Base-by-base conservation (phyloP, 2,888 invertebrate species). In the Linnaemya tessellans region DNA sequence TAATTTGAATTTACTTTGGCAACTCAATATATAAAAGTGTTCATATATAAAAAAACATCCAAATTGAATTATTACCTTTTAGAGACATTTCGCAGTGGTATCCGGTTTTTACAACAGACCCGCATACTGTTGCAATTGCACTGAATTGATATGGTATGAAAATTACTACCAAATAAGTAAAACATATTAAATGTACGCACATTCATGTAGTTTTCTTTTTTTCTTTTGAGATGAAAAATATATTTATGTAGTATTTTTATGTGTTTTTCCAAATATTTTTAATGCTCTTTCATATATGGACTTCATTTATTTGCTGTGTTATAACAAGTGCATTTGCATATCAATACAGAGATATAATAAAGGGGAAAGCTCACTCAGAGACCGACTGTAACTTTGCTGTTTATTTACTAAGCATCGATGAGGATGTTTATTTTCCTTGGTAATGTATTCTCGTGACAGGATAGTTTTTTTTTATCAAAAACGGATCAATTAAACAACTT, bases 51-150 rank as follows among this genome's bases (percentile, higher is more conserved):
- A 67, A 56, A 25, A 11, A 35, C n/a, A 38, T 60, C 35, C 58
- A 65, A 85, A 79, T 81, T 85, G 85, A 85, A 85, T 82, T 82
- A 82, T 85, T 82, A 62, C 85, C 85, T 79, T 85, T 85, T 85
- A 82, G 65, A 79, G 85, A 60, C 85, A 85, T 85, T 81, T 85
- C 78, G 78, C 79, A 79, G 54, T 60, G 46, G 85, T 82, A 82
- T 85, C 85, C 85, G 85, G 79, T 79, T 82, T 70, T 82, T 82
- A 13, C 64, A 64, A 58, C 49, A 65, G 20, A 65, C 64, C 46
- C 56, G 56, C 67, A 20, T 68, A 65, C 25, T 15, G 67, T 60
- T 51, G 62, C 62, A 49, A 58, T 58, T 51, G 25, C 56, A 56
- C 64, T 71, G 30, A 49, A 81, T 64, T 30, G 68, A 74, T 56